Percentiles rank a stretch among this genome's conserved stretches.
Conservation (phyloP, 2,113 vertebrate species). For the Laticauda laticaudata region DNA sequence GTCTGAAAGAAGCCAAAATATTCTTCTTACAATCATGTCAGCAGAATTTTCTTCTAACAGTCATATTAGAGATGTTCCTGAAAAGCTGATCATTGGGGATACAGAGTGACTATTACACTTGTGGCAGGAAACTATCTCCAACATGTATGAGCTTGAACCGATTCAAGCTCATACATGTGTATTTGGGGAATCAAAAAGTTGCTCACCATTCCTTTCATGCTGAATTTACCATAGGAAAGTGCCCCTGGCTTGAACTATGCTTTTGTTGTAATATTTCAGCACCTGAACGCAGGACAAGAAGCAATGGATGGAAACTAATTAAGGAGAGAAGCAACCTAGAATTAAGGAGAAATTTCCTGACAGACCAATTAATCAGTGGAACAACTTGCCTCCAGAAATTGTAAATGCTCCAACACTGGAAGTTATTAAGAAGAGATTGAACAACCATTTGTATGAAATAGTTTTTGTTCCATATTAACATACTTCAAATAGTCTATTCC, state of each 20-base stretch:
- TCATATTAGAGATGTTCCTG: not conserved
- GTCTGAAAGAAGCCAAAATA: too few relatives aligned
- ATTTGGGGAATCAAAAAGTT: not conserved
- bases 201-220: not conserved
- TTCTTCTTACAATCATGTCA: too few relatives aligned
- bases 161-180: too few relatives aligned
- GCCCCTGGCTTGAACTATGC: not conserved
- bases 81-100: not conserved
- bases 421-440: not conserved
- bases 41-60: too few relatives aligned
- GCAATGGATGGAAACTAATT: too few relatives aligned
- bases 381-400: too few relatives aligned
- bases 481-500: too few relatives aligned
- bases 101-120: not conserved
- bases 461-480: not conserved
- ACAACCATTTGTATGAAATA: not conserved
- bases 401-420: too few relatives aligned
- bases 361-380: too few relatives aligned
- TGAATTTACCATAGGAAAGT: not conserved
- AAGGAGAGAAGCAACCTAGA: too few relatives aligned
- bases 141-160: not conserved
- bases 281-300: too few relatives aligned
- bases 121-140: not conserved
- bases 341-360: too few relatives aligned
- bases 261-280: conserved; percentile 48